phyloP scores from a whole-genome alignment of 2,113 vertebrate genomes.

The Aptenodytes patagonicus region DNA sequence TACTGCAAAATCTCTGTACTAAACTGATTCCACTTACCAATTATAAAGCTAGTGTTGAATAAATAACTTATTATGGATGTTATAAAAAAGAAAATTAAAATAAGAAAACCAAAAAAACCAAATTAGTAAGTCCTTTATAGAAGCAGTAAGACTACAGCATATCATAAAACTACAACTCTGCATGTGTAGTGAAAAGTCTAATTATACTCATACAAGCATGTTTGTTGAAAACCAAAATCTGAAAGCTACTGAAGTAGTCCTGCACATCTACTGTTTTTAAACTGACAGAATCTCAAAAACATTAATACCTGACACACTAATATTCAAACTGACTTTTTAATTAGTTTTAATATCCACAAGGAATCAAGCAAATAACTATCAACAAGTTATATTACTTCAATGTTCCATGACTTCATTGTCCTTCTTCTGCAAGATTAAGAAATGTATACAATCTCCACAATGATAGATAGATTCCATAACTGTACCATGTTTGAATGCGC shows the following conservation, averaged over 20 bases:
- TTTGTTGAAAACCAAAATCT: neutral
- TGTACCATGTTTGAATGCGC: constrained; percentile 94
- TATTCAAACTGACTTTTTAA: neutral
- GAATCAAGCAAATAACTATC: neutral
- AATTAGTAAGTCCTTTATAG: neutral
- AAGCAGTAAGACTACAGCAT: neutral
- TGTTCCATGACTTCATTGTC: fast-evolving
- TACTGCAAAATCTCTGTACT: neutral
- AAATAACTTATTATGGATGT: neutral
- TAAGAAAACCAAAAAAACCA: fast-evolving
- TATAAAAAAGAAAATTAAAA: neutral
- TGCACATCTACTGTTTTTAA: neutral
- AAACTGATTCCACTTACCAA: neutral
- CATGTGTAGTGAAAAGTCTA: neutral
- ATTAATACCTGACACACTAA: neutral
- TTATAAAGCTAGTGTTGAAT: neutral
- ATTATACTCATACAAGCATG: neutral
- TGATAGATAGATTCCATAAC: neutral
- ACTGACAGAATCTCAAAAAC: neutral
- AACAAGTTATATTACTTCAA: neutral
- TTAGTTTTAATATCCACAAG: neutral
- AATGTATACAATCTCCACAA: neutral
- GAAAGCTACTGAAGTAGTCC: neutral
- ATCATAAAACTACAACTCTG: neutral
- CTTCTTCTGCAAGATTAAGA: neutral